Evolutionary conservation across 2,888 invertebrate species (phyloP), one percentile per base, ranked within the genome.

Genomic region (Scaptomyza polygonia): DNA sequence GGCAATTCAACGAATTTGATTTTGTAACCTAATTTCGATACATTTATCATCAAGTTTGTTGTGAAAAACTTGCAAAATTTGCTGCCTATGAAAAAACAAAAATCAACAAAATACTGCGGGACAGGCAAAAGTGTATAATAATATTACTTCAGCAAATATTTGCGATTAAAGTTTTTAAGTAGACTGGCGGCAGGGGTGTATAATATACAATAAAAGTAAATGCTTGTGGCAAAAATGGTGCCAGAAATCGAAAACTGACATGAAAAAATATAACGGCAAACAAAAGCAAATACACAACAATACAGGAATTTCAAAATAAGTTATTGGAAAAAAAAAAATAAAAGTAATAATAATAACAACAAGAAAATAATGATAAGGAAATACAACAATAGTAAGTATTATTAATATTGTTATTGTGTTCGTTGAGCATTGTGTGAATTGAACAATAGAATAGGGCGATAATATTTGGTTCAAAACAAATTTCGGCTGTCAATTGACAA

Each of bases 141-240:
- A 59, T 58, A 57, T 69, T 75, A 72, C 67, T 43, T 77, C 75
- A 64, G 75, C 79, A 70, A 67, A 75, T 77, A 75, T 67, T 79
- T 77, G 72, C 61, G 68, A 74, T 77, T 71, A 57, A 57, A 64
- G 42, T 63, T 65, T 58, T 53, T 51, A 48, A 65, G 61, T 18
- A 16, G 16, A 39, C 29, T 9, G 16, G 29, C 27, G 30, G 9
- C 36, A 39, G 12, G 30, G 18, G 25, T 5, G 25, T 18, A 25
- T n/a, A 55, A 52, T 63, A 63, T 58, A 52, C 48, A 61, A 64
- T 58, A 34, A 34, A 34, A n/a, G n/a, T n/a, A n/a, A 34, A 51
- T 54, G 43, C 12, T 59, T 7, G 14, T 56, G 47, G 40, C 21
- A 34, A 51, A 70, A 62, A 34, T 43, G 43, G 43, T 57, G 58